Evolutionary conservation across 2,797 vertebrate species (phyloP).

Genomic region (Sebastolobus altivelis): DNA sequence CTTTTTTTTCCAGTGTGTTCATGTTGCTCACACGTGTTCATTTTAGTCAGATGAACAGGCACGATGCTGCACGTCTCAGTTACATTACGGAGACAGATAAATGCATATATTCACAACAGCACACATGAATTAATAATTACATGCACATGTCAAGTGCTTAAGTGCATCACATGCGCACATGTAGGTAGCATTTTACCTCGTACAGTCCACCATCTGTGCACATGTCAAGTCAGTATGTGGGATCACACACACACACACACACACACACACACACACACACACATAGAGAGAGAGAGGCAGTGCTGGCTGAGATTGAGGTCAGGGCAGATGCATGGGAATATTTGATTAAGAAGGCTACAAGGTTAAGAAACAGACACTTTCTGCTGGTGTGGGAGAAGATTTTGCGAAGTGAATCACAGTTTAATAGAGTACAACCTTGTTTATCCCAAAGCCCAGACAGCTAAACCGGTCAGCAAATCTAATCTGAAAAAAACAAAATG

Average conservation of each 20-base stretch:
- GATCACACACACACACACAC: conserved; percentile 6
- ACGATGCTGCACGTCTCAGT: conserved; percentile 5
- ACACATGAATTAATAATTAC: conserved; percentile 52
- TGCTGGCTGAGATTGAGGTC: conserved; percentile 46
- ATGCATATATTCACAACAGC: conserved; percentile 36
- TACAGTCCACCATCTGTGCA: conserved; percentile 23
- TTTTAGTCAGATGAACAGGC: neutral
- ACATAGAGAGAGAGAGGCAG: neutral
- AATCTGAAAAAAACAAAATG: conserved; percentile 19
- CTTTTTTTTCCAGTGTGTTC: neutral
- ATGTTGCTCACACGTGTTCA: neutral
- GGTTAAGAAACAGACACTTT: conserved; percentile 53
- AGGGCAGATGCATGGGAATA: conserved; percentile 53
- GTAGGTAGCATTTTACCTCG: conserved; percentile 7
- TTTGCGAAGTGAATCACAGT: conserved; percentile 21
- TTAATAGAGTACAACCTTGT: conserved; percentile 49
- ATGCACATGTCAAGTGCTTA: conserved; percentile 31
- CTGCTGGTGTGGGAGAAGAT: conserved; percentile 1
- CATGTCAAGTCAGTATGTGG: conserved; percentile 5
- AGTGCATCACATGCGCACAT: conserved; percentile 33
- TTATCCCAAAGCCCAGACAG: conserved; percentile 34
- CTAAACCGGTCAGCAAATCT: conserved; percentile 42
- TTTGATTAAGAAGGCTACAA: conserved; percentile 54
- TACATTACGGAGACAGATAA: conserved; percentile 16
- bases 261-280: conserved; percentile 3